Evolutionary conservation across 2,797 vertebrate genomes (phyloP).

Genomic region (Loriculus beryllinus): DNA sequence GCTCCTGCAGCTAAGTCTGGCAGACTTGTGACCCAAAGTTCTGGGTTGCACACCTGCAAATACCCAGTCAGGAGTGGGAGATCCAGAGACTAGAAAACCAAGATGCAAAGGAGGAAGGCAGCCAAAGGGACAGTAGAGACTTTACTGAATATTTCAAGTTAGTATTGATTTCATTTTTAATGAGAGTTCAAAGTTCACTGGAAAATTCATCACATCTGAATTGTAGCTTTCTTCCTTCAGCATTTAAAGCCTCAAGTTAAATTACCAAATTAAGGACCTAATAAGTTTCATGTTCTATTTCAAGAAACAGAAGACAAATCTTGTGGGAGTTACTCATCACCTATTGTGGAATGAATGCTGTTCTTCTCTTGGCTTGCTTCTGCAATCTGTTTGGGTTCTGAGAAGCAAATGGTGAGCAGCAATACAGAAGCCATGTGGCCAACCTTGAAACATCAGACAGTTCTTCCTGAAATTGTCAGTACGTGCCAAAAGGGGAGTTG

Average conservation of each 20-base stretch:
- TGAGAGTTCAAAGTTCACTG: not conserved
- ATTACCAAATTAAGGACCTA: not conserved
- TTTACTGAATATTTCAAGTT: not conserved
- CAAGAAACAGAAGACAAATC: not conserved
- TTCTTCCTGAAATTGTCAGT: not conserved
- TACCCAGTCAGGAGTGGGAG: not conserved
- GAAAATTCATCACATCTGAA: not conserved
- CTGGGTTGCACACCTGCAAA: not conserved
- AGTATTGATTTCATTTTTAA: not conserved
- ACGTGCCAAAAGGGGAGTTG: not conserved
- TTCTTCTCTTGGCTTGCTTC: not conserved
- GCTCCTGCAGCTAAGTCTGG: not conserved
- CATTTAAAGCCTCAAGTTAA: not conserved
- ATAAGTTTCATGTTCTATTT: conserved; percentile 11
- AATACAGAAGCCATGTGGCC: not conserved
- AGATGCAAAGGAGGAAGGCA: not conserved
- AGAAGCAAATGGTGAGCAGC: not conserved
- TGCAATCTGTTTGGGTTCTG: not conserved
- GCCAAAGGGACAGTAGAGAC: not conserved
- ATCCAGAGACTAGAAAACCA: not conserved
- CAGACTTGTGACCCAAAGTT: rapidly evolving
- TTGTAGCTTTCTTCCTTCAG: not conserved
- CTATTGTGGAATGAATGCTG: not conserved
- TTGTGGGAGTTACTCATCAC: conserved; percentile 17
- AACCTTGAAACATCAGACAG: not conserved